Evolutionary conservation across 2,797 vertebrate species (phyloP), one percentile per base, ranked within the genome.

Genomic region (Brachyalestes nurse): DNA sequence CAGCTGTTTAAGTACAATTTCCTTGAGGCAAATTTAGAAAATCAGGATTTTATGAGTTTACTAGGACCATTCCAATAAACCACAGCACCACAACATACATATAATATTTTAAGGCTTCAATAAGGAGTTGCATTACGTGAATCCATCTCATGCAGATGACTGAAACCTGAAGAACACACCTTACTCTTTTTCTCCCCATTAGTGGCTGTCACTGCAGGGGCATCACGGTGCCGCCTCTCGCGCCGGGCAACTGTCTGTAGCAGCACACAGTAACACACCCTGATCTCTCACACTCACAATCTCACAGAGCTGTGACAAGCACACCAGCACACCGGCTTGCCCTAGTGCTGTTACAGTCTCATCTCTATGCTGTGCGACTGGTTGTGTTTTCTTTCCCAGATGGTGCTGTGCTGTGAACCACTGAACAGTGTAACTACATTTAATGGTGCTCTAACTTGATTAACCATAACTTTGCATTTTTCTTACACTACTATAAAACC

Each of bases 161-260:
- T 65, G 28, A 77, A 83, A 64, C 72, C 65, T 55, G 19, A 38
- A 72, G 55, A 91, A 99, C 97, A 95, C 95, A 99, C 98, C 97
- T 98, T 95, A 86, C 92, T 93, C 90, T 93, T 92, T 86, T 82
- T 96, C 85, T 96, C 96, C 93, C 95, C 95, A 84, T 95, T 94
- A 90, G 92, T 88, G 81, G 92, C 88, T 78, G 92, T 94, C 81
- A 94, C 88, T 86, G 94, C 92, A 72, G 89, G 89, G 88, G 94
- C 91, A 45, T 84, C 72, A 53, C 80, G 86, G 88, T 94, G 95
- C 87, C 87, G 94, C 90, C 95, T 93, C 89, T 94, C 91, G 93
- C 95, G 96, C 91, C 96, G 87, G 82, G 88, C 82, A 86, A 87
- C 90, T 86, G 93, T 95, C 97, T 97, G 93, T 81, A 90, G 92